Base-by-base conservation (phyloP, 2,113 vertebrate species). In the Embiotoca jacksoni region DNA sequence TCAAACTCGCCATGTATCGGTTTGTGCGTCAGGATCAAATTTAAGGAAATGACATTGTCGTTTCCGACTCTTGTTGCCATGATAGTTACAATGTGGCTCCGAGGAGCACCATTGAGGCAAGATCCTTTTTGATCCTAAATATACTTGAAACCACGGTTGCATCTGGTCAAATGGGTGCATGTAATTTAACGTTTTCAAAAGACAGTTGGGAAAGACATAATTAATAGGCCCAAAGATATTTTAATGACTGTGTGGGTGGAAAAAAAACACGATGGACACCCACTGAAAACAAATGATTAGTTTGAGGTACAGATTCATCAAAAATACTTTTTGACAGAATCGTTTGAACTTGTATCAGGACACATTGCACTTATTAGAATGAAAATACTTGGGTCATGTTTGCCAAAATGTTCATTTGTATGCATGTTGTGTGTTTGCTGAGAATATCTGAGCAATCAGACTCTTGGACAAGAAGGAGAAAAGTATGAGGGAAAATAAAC, bases 101-200 rank as follows among this genome's bases (percentile, higher is more conserved):
- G 63, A 80, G 13, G 57, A 60, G 59, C 62, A 47, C 49, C 37
- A 39, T 2, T 67, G 63, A 50, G 63, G 82, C 65, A 33, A 39
- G 6, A 69, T 55, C 1, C 4, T 16, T 67, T 69, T 44, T 30
- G 8, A 56, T 33, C 54, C 65, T 74, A 89, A 78, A 85, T 75
- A 85, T 71, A 78, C 37, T 5, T 49, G 5, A 78, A 85, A 69
- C 69, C 69, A 57, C 60, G 75, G 36, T 50, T 72, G 50, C 32
- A 76, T 58, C 37, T 71, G 63, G 67, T 69, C 36, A 78, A 68
- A 33, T 8, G 37, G 57, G 16, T 30, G n/a, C 8, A 36, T 30
- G 14, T 59, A 47, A 75, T 76, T 61, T 30, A 65, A 41, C 52
- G 69, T 63, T 82, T 78, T 23, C 0, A 4, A 80, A 70, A 55